Percentiles rank a stretch among this genome's conserved stretches.
Evolutionary conservation across 2,888 invertebrate genomes (phyloP).

Genomic region (Eulithis prunata): DNA sequence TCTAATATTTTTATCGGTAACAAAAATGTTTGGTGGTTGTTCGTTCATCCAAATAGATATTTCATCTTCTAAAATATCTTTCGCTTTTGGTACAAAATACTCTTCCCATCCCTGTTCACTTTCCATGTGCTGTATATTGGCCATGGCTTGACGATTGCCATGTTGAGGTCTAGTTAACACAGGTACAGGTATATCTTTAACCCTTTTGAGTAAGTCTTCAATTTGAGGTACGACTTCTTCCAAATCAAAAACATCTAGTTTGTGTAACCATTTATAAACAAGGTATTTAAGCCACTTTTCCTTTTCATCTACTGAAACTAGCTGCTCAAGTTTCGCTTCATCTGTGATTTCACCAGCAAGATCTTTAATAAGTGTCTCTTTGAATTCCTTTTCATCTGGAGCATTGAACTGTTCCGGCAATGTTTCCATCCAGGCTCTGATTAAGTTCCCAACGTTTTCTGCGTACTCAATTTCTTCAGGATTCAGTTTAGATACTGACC

Average conservation of each 20-base stretch:
- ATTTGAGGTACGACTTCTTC: conserved; percentile 48
- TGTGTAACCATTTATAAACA: conserved; percentile 56
- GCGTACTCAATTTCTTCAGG: conserved; percentile 51
- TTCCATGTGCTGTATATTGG: conserved; percentile 44
- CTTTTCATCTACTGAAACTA: conserved; percentile 42
- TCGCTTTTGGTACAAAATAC: conserved; percentile 45
- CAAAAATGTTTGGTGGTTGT: conserved; percentile 53
- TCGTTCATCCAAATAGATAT: conserved; percentile 64
- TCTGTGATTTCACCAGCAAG: conserved; percentile 59
- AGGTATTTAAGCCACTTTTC: conserved; percentile 48
- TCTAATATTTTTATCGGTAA: conserved; percentile 42
- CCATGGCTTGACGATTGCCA: conserved; percentile 54
- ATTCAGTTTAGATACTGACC: conserved; percentile 45
- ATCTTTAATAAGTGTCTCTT: conserved; percentile 54
- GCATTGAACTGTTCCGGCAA: conserved; percentile 49
- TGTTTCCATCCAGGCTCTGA: conserved; percentile 55
- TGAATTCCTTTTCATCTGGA: conserved; percentile 49
- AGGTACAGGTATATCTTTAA: conserved; percentile 49
- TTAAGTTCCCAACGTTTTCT: conserved; percentile 43
- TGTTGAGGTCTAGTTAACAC: conserved; percentile 50
- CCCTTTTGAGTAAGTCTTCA: conserved; percentile 42
- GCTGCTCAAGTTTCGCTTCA: conserved; percentile 51
- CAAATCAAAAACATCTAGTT: conserved; percentile 51
- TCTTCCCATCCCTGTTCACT: conserved; percentile 37
- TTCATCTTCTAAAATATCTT: conserved; percentile 59